Evolutionary conservation across 2,113 vertebrate species (phyloP).

Genomic region (Excalfactoria chinensis): DNA sequence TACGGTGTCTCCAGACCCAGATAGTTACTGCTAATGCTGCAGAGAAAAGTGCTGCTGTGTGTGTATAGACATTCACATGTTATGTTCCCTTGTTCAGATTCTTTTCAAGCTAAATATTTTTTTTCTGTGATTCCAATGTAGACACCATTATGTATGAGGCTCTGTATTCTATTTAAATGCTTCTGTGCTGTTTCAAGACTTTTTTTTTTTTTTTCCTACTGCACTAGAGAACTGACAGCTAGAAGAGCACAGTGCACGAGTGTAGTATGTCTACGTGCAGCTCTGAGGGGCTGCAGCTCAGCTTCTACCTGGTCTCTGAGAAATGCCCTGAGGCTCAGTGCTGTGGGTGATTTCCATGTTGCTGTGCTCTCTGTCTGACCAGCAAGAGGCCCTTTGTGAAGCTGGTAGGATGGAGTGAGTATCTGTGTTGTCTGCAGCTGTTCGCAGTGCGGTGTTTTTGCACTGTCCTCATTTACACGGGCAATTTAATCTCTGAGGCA

Average conservation of each 20-base stretch:
- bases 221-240: not conserved
- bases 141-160: not conserved
- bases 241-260: not conserved
- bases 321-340: not conserved
- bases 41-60: not conserved
- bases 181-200: not conserved
- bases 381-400: not conserved
- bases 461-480: not conserved
- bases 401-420: not conserved
- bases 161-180: not conserved
- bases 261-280: not conserved
- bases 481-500: not conserved
- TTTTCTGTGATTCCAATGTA: not conserved
- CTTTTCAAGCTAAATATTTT: not conserved
- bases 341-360: not conserved
- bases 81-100: not conserved
- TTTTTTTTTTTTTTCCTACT: not conserved
- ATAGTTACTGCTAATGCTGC: not conserved
- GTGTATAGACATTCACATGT: not conserved
- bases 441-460: not conserved
- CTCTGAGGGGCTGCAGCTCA: not conserved
- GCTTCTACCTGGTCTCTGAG: not conserved
- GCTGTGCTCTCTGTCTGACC: not conserved
- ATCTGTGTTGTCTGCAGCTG: constrained; percentile 5
- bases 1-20: not conserved